Conservation (phyloP, 2,888 invertebrate species). For the Drosophila differens region DNA sequence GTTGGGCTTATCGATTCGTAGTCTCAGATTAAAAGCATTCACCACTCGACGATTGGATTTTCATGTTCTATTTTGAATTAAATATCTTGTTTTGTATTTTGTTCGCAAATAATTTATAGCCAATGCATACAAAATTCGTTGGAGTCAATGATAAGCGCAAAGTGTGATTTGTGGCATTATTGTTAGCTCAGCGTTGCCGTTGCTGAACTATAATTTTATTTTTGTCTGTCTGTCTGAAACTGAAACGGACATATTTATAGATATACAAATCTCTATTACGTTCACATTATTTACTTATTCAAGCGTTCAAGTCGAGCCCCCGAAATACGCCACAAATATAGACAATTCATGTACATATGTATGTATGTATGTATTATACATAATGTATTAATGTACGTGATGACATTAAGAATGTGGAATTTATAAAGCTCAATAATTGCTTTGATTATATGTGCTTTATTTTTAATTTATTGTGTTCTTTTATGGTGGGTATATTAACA, state of each 20-base stretch:
- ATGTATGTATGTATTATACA: background rate
- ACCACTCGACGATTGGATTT: conserved; percentile 33
- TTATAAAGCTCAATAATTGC: background rate
- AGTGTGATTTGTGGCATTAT: conserved; percentile 24
- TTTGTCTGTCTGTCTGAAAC: background rate
- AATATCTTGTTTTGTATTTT: conserved; percentile 20
- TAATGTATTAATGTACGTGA: background rate
- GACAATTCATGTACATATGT: background rate
- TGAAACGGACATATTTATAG: conserved; percentile 26
- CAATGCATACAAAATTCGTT: conserved; percentile 12
- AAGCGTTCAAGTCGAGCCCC: conserved; percentile 49
- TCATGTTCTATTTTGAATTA: conserved; percentile 32
- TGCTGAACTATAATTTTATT: conserved; percentile 1
- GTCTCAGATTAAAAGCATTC: conserved; percentile 66
- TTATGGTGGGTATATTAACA: background rate
- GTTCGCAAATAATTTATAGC: conserved; percentile 35
- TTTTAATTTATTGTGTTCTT: background rate
- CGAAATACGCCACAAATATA: conserved; percentile 34
- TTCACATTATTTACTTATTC: conserved; percentile 37
- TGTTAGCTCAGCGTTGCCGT: background rate
- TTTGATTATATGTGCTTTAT: background rate
- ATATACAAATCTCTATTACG: conserved; percentile 8
- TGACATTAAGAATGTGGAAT: background rate
- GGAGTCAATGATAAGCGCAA: conserved; percentile 32
- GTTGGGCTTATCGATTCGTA: conserved; percentile 45